Conservation (phyloP, 1,140 invertebrate species). For the Drosophila sulfurigaster region DNA sequence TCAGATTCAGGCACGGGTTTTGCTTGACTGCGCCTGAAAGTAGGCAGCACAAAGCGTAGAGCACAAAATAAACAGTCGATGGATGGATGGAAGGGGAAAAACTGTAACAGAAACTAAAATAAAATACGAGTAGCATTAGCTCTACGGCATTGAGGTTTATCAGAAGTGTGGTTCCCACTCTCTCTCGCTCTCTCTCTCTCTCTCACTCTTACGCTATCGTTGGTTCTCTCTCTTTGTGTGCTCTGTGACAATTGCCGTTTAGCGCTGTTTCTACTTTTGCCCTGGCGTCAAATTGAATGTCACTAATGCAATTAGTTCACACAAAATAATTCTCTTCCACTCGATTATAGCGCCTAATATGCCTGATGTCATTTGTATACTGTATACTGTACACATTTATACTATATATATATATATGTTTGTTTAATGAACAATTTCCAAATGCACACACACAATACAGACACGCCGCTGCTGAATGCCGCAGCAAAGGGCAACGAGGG, state of each 20-base stretch:
- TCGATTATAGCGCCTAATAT: slow-evolving; percentile 80
- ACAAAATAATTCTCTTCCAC: slow-evolving; percentile 84
- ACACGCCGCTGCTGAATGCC: slow-evolving; percentile 12
- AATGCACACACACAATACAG: slow-evolving; percentile 49
- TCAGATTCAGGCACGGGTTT: slow-evolving; percentile 71
- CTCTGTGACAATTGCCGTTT: slow-evolving; percentile 79
- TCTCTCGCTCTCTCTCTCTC: not conserved
- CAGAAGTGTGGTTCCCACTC: not conserved
- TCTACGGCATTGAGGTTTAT: slow-evolving; percentile 34
- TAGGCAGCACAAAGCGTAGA: slow-evolving; percentile 57
- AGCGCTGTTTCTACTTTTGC: slow-evolving; percentile 52
- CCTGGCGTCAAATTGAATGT: slow-evolving; percentile 79
- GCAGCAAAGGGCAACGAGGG: slow-evolving; percentile 19
- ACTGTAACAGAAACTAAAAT: slow-evolving; percentile 49
- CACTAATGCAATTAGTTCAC: slow-evolving; percentile 84
- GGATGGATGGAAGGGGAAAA: slow-evolving; percentile 26
- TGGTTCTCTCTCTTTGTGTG: slow-evolving; percentile 20
- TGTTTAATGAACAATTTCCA: slow-evolving; percentile 46
- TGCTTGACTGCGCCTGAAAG: slow-evolving; percentile 69
- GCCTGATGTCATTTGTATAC: slow-evolving; percentile 74
- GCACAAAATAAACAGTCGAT: slow-evolving; percentile 51
- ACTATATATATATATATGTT: slow-evolving; percentile 9
- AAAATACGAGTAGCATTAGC: slow-evolving; percentile 40
- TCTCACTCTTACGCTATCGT: not conserved
- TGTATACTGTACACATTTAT: slow-evolving; percentile 1